A percentile compares a stretch with the other conserved stretches of the same genome.
Evolutionary conservation across 2,888 invertebrate species (phyloP).

Genomic region (Euplagia quadripunctaria): DNA sequence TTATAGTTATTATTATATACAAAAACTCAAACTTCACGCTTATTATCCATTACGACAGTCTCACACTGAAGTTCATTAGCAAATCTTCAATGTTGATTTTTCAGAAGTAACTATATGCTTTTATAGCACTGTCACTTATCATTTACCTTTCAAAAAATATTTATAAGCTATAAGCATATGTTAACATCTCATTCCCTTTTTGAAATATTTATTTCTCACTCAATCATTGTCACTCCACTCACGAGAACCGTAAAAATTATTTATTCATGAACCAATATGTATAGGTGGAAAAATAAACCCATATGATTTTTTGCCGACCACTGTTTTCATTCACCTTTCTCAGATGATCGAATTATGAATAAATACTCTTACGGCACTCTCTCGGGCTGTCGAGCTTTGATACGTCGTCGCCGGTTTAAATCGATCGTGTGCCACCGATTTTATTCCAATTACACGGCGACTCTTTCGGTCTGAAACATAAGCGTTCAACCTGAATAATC

Average conservation of each 20-base stretch:
- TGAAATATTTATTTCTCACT: neutral
- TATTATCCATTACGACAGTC: too few species aligned
- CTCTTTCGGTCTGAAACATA: constrained; percentile 45
- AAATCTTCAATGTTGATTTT: too few species aligned
- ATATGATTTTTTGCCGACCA: neutral
- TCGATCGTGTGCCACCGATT: constrained; percentile 25
- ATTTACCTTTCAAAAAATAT: too few species aligned
- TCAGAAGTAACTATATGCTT: too few species aligned
- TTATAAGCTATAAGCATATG: neutral
- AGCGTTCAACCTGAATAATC: constrained; percentile 62
- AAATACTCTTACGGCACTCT: neutral
- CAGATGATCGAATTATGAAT: neutral
- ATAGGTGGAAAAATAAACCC: neutral
- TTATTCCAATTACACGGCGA: constrained; percentile 33
- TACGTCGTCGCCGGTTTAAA: constrained; percentile 4
- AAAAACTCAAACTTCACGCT: too few species aligned
- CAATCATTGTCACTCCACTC: neutral
- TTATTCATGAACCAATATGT: neutral
- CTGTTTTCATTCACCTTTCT: neutral
- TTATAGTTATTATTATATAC: too few species aligned
- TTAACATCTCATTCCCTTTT: neutral
- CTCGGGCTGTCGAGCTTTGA: constrained; percentile 12
- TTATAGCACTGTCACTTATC: too few species aligned
- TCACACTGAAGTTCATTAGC: too few species aligned
- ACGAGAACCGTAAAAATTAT: neutral